phyloP scores from a whole-genome alignment of 2,113 vertebrate species.

The Amazona guildingii region DNA sequence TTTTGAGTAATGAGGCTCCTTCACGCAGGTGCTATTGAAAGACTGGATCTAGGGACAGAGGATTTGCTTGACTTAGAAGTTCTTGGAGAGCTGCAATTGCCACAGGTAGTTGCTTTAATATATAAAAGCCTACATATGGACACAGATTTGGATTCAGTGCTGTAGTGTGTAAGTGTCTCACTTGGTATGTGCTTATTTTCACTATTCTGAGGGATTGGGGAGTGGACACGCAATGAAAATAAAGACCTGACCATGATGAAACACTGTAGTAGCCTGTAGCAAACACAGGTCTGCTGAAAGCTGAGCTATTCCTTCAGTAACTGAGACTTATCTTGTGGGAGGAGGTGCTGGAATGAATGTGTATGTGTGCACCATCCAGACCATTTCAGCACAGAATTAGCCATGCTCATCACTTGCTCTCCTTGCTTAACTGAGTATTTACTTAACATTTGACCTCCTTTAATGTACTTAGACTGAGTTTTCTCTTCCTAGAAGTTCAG shows the following conservation, averaged over 20 bases:
- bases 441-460: conserved; percentile 16
- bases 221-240: neutral
- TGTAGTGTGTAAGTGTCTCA: neutral
- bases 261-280: neutral
- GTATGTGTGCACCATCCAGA: neutral
- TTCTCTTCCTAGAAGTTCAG: neutral
- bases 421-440: conserved; percentile 28
- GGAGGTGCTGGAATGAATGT: neutral
- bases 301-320: neutral
- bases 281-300: neutral
- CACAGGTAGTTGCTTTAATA: neutral
- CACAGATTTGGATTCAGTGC: neutral
- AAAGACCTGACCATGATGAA: neutral
- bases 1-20: neutral
- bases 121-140: neutral
- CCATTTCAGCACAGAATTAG: conserved; percentile 9
- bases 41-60: neutral
- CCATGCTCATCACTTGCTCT: neutral
- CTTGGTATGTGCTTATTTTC: neutral
- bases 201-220: neutral
- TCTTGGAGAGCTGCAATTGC: neutral
- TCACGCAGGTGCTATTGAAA: neutral
- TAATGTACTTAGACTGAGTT: neutral
- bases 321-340: neutral
- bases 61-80: neutral